Evolutionary conservation across 2,888 invertebrate genomes (phyloP).

Genomic region (Ectemnius cavifrons): DNA sequence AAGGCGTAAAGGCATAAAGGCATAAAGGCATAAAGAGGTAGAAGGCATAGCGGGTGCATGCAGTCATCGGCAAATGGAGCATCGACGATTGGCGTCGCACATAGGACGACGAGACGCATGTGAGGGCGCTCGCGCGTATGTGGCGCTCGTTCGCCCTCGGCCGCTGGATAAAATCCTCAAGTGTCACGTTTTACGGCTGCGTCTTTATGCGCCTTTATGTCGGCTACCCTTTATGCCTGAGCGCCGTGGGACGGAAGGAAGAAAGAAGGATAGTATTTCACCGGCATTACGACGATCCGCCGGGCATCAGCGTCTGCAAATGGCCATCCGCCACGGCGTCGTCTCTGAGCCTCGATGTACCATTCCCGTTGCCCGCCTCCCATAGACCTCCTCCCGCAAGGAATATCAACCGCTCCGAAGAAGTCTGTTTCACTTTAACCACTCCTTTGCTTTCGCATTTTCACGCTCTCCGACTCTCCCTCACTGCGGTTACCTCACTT

Average conservation of each 20-base stretch:
- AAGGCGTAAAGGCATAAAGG: slow-evolving; percentile 1
- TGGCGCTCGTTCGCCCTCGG: background rate
- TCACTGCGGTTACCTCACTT: slow-evolving; percentile 5
- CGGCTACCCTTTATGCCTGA: slow-evolving; percentile 55
- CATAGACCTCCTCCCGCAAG: slow-evolving; percentile 2
- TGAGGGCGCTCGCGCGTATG: background rate
- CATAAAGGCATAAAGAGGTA: background rate
- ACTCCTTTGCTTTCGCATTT: slow-evolving; percentile 31
- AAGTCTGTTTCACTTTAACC: slow-evolving; percentile 37
- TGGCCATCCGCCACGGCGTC: slow-evolving; percentile 33
- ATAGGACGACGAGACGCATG: background rate
- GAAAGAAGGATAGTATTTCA: slow-evolving; percentile 57
- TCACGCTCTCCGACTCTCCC: slow-evolving; percentile 22
- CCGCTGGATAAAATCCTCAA: slow-evolving; percentile 56
- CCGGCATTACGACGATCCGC: slow-evolving; percentile 50
- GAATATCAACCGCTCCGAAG: slow-evolving; percentile 28
- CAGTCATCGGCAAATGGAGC: slow-evolving; percentile 38
- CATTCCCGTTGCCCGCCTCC: slow-evolving; percentile 2
- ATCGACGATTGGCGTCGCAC: slow-evolving; percentile 24
- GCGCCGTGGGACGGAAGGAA: slow-evolving; percentile 47
- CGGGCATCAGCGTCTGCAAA: slow-evolving; percentile 54
- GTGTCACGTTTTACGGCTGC: slow-evolving; percentile 60
- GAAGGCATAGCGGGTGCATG: slow-evolving; percentile 12
- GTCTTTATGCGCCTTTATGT: slow-evolving; percentile 51
- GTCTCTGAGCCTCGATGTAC: slow-evolving; percentile 8